Conservation (phyloP, 2,888 invertebrate genomes). For the Acrocera orbiculus region DNA sequence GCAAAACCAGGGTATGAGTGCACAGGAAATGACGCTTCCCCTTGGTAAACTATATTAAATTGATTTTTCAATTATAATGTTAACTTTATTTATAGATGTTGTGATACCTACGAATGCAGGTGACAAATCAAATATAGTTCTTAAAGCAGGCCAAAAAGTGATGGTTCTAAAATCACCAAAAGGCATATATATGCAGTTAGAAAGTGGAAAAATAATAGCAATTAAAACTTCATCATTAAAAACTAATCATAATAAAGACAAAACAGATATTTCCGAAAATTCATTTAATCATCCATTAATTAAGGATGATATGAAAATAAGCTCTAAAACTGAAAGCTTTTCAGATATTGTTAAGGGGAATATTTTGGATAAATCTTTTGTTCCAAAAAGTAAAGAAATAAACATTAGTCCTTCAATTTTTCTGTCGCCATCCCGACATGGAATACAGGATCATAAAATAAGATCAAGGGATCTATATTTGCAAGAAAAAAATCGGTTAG, state of each 20-base stretch:
- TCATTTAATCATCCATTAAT: not conserved
- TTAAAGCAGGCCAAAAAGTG: constrained; percentile 87
- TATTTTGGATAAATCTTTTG: too few relatives aligned
- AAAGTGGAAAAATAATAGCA: constrained; percentile 87
- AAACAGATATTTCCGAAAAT: not conserved
- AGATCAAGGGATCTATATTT: too few relatives aligned
- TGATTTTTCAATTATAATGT: constrained; percentile 3
- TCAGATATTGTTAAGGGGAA: too few relatives aligned
- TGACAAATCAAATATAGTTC: constrained; percentile 72
- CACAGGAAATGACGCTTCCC: constrained; percentile 86
- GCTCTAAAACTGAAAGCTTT: not conserved
- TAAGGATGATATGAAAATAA: not conserved
- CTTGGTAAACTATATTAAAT: constrained; percentile 37
- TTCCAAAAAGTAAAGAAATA: too few relatives aligned
- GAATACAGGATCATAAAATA: too few relatives aligned
- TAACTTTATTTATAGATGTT: constrained; percentile 42
- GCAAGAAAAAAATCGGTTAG: too few relatives aligned
- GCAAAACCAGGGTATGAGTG: constrained; percentile 87
- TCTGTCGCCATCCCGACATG: too few relatives aligned
- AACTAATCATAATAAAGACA: constrained; percentile 16
- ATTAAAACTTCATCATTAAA: constrained; percentile 38
- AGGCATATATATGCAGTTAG: constrained; percentile 89
- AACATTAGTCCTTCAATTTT: too few relatives aligned
- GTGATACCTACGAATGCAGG: constrained; percentile 84
- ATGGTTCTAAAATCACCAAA: constrained; percentile 89